phyloP scores from a whole-genome alignment of 1,140 invertebrate genomes.

The Theocolax elegans region DNA sequence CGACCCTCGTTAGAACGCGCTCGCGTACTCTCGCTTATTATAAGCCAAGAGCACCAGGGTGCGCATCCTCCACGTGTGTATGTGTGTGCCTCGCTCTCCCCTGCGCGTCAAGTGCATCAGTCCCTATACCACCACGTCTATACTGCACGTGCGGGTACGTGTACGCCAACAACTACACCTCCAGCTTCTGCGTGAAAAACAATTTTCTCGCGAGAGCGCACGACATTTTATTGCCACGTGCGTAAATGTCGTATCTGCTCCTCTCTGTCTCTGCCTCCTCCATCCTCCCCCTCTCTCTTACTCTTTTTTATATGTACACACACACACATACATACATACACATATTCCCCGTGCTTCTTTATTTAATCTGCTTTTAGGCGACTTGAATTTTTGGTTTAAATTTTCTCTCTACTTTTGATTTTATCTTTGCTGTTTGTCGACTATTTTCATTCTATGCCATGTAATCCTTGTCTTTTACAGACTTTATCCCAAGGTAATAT shows the following conservation, averaged over 20 bases:
- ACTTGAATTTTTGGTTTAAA: too few species aligned
- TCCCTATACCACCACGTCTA: not conserved
- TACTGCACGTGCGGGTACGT: too few species aligned
- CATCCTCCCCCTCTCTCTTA: not conserved
- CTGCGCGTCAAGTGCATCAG: slow-evolving; percentile 4
- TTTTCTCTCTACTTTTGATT: too few species aligned
- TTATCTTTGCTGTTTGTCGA: too few species aligned
- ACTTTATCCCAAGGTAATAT: too few species aligned
- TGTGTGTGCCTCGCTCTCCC: not conserved
- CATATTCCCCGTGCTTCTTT: too few species aligned
- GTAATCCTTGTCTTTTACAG: too few species aligned
- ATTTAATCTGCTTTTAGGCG: too few species aligned
- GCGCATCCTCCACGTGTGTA: not conserved
- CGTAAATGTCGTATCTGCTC: not conserved
- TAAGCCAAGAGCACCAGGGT: not conserved
- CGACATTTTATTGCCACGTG: not conserved
- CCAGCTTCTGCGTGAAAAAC: not conserved
- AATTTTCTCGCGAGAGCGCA: slow-evolving; percentile 13
- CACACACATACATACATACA: too few species aligned
- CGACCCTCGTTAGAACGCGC: slow-evolving; percentile 35
- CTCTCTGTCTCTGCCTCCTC: not conserved
- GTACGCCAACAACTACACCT: too few species aligned
- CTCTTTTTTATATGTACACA: too few species aligned
- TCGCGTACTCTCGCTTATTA: slow-evolving; percentile 16
- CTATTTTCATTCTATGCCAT: too few species aligned